Evolutionary conservation across 2,888 invertebrate species (phyloP).

Genomic region (Eristalinus aeneus): DNA sequence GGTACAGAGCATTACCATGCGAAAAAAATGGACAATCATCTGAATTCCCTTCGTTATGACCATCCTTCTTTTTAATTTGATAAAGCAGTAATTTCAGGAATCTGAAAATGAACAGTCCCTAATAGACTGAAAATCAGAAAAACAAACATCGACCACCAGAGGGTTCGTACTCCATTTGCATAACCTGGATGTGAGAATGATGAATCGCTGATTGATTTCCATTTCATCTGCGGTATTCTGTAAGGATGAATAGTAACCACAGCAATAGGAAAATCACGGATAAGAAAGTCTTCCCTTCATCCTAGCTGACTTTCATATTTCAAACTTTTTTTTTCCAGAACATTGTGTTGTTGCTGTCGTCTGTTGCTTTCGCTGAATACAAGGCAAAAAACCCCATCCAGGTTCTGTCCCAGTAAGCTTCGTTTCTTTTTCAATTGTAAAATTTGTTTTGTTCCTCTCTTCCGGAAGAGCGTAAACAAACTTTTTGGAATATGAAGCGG

Average conservation of each 20-base stretch:
- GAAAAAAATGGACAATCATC: too few relatives aligned
- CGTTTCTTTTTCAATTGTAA: conserved; percentile 32
- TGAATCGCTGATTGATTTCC: conserved; percentile 12
- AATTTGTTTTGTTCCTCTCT: conserved; percentile 61
- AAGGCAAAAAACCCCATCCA: not conserved
- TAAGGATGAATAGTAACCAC: not conserved
- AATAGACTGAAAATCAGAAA: not conserved
- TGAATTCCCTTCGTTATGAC: not conserved
- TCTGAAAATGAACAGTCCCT: not conserved
- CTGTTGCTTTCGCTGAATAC: not conserved
- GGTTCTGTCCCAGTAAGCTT: not conserved
- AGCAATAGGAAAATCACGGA: not conserved
- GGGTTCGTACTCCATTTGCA: not conserved
- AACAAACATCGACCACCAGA: not conserved
- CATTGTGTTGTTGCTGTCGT: conserved; percentile 7
- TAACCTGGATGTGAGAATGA: conserved; percentile 13
- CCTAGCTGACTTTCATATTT: not conserved
- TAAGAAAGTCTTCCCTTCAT: not conserved
- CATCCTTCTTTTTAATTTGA: not conserved
- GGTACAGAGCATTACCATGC: too few relatives aligned
- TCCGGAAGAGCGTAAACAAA: conserved; percentile 63
- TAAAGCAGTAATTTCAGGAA: not conserved
- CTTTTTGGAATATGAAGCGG: conserved; percentile 63
- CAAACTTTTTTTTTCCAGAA: conserved; percentile 4
- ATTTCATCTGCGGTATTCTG: not conserved